Base-by-base conservation (phyloP, 2,888 invertebrate species). In the Drosophila fungiperda region DNA sequence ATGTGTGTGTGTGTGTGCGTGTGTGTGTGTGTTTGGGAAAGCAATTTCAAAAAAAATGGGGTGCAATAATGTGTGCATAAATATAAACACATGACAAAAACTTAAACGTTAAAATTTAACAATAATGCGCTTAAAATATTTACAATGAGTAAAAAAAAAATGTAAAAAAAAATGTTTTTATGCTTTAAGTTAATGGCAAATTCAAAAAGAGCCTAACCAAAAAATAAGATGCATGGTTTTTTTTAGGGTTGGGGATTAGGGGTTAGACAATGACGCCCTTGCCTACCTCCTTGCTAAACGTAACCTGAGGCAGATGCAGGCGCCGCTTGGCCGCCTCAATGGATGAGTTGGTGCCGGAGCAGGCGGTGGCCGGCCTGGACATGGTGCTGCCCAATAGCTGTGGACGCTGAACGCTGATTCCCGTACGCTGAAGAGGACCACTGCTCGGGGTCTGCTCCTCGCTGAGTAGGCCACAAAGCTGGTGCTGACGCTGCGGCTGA, bases 221-320 rank as follows among this genome's bases (percentile, higher is more conserved):
- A 23, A 68, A 68, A 63, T 55, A 48, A 38, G 62, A 26, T 48
- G 50, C 48, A 52, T 11, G 45, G 45, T 12, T 45, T n/a, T 38
- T 8, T 12, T 20, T 8, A 32, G n/a, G 17, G 35, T 0, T 29
- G 1, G 20, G 42, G 12, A 2, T 20, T 45, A 1, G 23, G 23
- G 17, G 33, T 60, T 64, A 97, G 87, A 97, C 97, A 90, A 97
- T 95, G 89, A 97, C 96, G 75, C 97, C 97, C 89, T 95, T 96
- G 96, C 97, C 97, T 95, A 97, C 97, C 97, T 97, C 97, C 93
- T 96, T 96, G 92, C 96, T 97, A 94, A 97, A 97, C 61, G 97
- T 96, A 92, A 97, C 97, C 94, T 96, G 96, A 26, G 96, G 96
- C 87, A 96, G 94, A 87, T 96, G 95, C 29, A 96, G 94, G 89